Evolutionary conservation across 2,888 invertebrate genomes (phyloP).

Genomic region (Trachelus stipa): DNA sequence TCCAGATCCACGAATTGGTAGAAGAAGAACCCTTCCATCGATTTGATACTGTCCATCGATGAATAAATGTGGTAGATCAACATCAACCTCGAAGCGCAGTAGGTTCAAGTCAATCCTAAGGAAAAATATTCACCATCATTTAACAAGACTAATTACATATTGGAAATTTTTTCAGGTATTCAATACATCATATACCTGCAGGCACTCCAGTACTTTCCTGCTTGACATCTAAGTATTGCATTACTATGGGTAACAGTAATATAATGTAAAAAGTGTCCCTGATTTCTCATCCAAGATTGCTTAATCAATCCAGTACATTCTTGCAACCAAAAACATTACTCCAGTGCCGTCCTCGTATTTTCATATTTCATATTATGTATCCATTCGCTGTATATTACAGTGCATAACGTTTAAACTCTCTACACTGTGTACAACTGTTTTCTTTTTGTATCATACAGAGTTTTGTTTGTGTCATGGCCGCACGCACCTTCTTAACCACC

Average conservation of each 20-base stretch:
- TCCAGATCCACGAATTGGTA: conserved; percentile 73
- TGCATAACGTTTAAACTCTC: background rate
- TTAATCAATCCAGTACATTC: background rate
- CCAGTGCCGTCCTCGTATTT: conserved; percentile 11
- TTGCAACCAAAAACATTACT: conserved; percentile 7
- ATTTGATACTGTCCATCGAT: conserved; percentile 72
- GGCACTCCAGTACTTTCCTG: background rate
- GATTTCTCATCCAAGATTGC: background rate
- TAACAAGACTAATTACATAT: background rate
- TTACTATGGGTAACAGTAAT: background rate
- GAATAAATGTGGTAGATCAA: conserved; percentile 70
- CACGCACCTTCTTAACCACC: conserved; percentile 30
- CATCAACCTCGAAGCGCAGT: conserved; percentile 66
- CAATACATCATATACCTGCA: background rate
- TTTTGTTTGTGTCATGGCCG: conserved; percentile 41
- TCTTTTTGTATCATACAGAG: conserved; percentile 4
- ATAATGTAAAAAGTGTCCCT: background rate
- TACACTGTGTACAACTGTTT: conserved; percentile 14
- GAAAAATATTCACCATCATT: background rate
- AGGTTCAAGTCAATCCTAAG: conserved; percentile 69
- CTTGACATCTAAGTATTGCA: background rate
- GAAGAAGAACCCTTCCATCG: conserved; percentile 70
- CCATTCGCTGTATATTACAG: background rate
- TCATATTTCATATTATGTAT: conserved; percentile 10
- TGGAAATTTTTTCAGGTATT: background rate